Evolutionary conservation across 2,888 invertebrate genomes (phyloP).

Genomic region (Troilus luridus): DNA sequence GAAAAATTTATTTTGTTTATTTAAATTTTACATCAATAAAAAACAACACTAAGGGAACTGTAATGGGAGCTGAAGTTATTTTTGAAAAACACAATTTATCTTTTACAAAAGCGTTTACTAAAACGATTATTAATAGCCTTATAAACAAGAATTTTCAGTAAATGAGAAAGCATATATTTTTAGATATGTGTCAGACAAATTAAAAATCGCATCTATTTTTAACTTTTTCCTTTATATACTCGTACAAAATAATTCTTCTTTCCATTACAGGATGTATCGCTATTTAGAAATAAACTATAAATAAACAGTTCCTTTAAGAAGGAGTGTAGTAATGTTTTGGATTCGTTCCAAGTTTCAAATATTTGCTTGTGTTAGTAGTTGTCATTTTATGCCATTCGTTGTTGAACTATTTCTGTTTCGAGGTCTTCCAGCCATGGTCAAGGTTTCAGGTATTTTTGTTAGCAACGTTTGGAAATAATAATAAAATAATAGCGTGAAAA

Average conservation of each 20-base stretch:
- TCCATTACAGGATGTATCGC: constrained; percentile 9
- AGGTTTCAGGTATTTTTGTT: not conserved
- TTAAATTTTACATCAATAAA: no score
- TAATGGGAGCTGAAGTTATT: no score
- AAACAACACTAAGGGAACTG: no score
- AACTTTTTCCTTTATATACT: no score
- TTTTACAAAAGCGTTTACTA: no score
- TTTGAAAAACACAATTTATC: no score
- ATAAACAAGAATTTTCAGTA: no score
- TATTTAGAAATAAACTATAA: not conserved
- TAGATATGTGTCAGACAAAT: no score
- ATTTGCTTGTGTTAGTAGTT: constrained; percentile 1
- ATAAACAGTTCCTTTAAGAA: constrained; percentile 1
- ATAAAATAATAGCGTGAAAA: not conserved
- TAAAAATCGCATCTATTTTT: no score
- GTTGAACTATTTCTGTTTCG: not conserved
- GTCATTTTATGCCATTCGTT: constrained; percentile 20
- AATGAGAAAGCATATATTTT: no score
- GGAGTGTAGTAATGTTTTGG: constrained; percentile 20
- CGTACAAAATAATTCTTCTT: not conserved
- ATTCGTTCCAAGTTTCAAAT: constrained; percentile 3
- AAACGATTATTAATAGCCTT: no score
- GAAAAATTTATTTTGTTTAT: no score
- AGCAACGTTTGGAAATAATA: not conserved
- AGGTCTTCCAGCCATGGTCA: constrained; percentile 11